phyloP scores from a whole-genome alignment of 2,797 vertebrate species.

The Miichthys miiuy region DNA sequence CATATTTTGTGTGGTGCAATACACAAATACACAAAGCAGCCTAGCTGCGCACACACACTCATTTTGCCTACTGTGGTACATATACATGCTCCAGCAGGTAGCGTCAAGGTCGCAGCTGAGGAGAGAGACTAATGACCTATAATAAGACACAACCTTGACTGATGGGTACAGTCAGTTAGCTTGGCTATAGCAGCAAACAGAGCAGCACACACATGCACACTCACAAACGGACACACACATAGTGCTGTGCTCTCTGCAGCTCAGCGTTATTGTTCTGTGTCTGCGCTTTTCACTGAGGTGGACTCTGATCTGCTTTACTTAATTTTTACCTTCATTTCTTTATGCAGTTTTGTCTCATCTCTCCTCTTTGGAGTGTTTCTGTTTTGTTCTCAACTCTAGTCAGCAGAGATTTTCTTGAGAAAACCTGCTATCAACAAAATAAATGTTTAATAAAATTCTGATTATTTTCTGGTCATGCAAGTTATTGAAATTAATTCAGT shows the following conservation, averaged over 20 bases:
- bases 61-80: slow-evolving; percentile 65
- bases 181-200: slow-evolving; percentile 60
- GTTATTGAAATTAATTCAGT: neutral
- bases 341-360: slow-evolving; percentile 1
- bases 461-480: neutral
- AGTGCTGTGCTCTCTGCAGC: slow-evolving; percentile 32
- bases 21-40: slow-evolving; percentile 21
- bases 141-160: slow-evolving; percentile 82
- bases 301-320: slow-evolving; percentile 43
- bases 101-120: slow-evolving; percentile 76
- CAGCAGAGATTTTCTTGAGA: neutral
- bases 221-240: slow-evolving; percentile 7
- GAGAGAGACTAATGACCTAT: slow-evolving; percentile 79
- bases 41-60: neutral
- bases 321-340: slow-evolving; percentile 31
- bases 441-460: neutral
- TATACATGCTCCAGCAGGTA: slow-evolving; percentile 61
- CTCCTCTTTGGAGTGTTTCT: neutral
- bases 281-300: slow-evolving; percentile 38
- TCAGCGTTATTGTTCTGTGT: slow-evolving; percentile 36
- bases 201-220: slow-evolving; percentile 24
- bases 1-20: slow-evolving; percentile 41
- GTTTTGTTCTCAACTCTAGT: neutral
- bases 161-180: slow-evolving; percentile 75
- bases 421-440: slow-evolving; percentile 7